These are phyloP conservation scores for Pammene aurita DNA, from an alignment of 2,888 invertebrate genomes.

Conservation along the genomic window DNA sequence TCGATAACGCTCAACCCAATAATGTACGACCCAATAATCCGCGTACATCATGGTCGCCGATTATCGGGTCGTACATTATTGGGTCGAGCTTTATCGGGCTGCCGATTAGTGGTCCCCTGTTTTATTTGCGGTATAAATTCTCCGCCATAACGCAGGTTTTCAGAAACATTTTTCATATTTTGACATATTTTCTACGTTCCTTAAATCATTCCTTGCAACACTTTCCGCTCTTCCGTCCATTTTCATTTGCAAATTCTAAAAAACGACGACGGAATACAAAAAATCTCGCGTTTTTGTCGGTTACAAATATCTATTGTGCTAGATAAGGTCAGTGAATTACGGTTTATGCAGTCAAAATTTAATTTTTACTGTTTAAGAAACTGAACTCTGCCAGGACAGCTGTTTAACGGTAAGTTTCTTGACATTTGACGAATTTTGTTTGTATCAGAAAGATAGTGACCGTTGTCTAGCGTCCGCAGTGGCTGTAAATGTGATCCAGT, in stretches of 20 bases:
- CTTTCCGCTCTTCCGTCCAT: conserved; percentile 64
- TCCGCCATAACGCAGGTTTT: not conserved
- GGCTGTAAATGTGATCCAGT: conserved; percentile 71
- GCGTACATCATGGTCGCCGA: too few relatives aligned
- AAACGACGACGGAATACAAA: conserved; percentile 75
- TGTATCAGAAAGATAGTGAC: conserved; percentile 77
- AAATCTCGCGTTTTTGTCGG: conserved; percentile 66
- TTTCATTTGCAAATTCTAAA: conserved; percentile 77
- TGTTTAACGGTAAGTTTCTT: conserved; percentile 71
- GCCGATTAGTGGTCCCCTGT: too few relatives aligned
- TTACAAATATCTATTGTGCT: conserved; percentile 60
- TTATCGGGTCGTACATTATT: too few relatives aligned
- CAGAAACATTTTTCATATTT: not conserved
- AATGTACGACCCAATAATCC: too few relatives aligned
- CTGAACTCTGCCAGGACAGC: conserved; percentile 51
- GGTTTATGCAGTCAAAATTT: conserved; percentile 59
- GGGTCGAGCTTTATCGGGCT: too few relatives aligned
- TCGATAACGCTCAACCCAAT: too few relatives aligned
- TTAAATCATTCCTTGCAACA: conserved; percentile 54
- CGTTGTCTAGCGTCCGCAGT: conserved; percentile 69
- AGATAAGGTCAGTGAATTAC: conserved; percentile 69
- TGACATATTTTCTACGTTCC: not conserved
- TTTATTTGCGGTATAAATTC: not conserved
- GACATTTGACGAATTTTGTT: conserved; percentile 75
- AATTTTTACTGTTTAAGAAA: conserved; percentile 55